These are phyloP conservation scores for Mustela erminea DNA, from an alignment of 2,797 vertebrate genomes.

Conservation along the genomic window DNA sequence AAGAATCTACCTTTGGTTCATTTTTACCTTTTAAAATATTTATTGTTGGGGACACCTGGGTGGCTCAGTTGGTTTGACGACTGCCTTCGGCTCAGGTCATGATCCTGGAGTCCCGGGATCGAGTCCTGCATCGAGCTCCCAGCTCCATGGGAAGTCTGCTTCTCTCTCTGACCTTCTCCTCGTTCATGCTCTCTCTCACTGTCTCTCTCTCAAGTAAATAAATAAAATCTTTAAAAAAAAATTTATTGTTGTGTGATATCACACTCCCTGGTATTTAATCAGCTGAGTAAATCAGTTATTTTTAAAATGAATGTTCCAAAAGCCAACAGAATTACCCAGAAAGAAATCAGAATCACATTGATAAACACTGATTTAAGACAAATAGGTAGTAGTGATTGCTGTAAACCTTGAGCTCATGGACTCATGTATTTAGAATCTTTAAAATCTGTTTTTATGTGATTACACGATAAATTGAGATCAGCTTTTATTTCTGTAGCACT, in stretches of 20 bases:
- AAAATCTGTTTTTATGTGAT: conserved; percentile 16
- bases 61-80: too few relatives aligned
- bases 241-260: conserved; percentile 64
- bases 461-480: conserved; percentile 52
- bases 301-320: conserved; percentile 63
- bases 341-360: conserved; percentile 49
- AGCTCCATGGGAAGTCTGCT: too few relatives aligned
- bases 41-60: conserved; percentile 27
- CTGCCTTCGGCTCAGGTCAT: too few relatives aligned
- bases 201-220: too few relatives aligned
- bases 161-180: too few relatives aligned
- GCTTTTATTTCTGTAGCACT: conserved; percentile 58
- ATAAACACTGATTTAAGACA: conserved; percentile 57
- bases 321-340: conserved; percentile 50
- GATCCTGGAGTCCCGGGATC: too few relatives aligned
- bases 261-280: conserved; percentile 73
- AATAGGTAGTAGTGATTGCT: not conserved
- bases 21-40: conserved; percentile 75
- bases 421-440: conserved; percentile 32
- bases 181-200: too few relatives aligned
- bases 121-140: too few relatives aligned
- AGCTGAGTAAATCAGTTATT: conserved; percentile 61
- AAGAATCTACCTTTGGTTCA: conserved; percentile 22
- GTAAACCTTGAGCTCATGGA: conserved; percentile 41
- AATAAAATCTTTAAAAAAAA: conserved; percentile 20